Evolutionary conservation across 2,888 invertebrate genomes (phyloP).

Genomic region (Crematogaster levior): DNA sequence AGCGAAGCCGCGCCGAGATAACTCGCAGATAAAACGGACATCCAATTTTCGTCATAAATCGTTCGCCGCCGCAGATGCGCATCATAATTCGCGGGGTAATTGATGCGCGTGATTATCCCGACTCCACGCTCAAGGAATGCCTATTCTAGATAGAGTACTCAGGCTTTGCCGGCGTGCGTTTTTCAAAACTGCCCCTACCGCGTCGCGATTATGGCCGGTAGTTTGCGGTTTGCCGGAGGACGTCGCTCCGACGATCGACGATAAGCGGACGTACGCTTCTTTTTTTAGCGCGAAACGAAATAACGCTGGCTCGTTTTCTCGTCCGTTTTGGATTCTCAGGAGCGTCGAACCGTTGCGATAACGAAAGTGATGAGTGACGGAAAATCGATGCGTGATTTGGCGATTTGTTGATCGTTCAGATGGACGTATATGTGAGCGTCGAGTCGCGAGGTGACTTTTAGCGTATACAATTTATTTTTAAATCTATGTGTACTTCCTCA

Average conservation of each 20-base stretch:
- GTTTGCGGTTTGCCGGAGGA: slow-evolving; percentile 74
- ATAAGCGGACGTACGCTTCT: slow-evolving; percentile 52
- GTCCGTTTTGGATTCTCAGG: slow-evolving; percentile 61
- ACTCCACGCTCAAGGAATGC: slow-evolving; percentile 51
- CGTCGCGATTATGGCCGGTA: slow-evolving; percentile 69
- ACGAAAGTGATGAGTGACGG: slow-evolving; percentile 11
- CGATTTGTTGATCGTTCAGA: background rate
- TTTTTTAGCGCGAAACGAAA: slow-evolving; percentile 30
- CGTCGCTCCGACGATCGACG: slow-evolving; percentile 70
- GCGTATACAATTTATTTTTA: background rate
- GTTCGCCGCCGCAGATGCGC: slow-evolving; percentile 50
- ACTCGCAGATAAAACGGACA: slow-evolving; percentile 43
- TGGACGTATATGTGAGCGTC: background rate
- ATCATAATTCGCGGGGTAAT: slow-evolving; percentile 61
- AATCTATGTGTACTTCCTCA: background rate
- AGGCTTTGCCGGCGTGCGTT: slow-evolving; percentile 53
- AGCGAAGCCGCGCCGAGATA: slow-evolving; percentile 22
- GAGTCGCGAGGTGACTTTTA: background rate
- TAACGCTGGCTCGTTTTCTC: slow-evolving; percentile 14
- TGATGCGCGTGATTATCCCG: slow-evolving; percentile 64
- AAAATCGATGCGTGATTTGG: slow-evolving; percentile 22
- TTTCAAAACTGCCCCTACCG: slow-evolving; percentile 64
- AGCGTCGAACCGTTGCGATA: slow-evolving; percentile 36
- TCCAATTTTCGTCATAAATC: slow-evolving; percentile 56
- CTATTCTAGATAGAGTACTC: slow-evolving; percentile 57